These are phyloP conservation scores for Mnemiopsis leidyi DNA, from an alignment of 37 sponge, comb jelly and placozoan species.

Conservation along the genomic window DNA sequence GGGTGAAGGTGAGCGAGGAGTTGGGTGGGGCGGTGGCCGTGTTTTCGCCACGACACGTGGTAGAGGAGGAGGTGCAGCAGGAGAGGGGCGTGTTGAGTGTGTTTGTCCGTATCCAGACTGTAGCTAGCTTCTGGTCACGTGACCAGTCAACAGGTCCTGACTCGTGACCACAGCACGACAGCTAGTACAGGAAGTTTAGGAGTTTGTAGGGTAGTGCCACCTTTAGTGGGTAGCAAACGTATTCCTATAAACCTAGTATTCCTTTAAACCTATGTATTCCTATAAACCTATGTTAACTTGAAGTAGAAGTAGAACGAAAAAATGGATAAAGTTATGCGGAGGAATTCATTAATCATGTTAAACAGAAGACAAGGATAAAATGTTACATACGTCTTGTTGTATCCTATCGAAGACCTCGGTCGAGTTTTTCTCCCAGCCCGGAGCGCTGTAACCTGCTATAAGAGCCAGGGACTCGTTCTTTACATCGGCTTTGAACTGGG, in stretches of 20 bases:
- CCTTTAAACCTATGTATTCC: too few species aligned
- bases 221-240: too few species aligned
- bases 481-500: background rate
- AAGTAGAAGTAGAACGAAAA: too few species aligned
- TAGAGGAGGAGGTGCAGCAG: background rate
- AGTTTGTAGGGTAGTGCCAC: too few species aligned
- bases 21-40: background rate
- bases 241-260: too few species aligned
- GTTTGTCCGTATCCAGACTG: background rate
- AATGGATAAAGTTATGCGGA: too few species aligned
- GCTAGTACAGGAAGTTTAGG: background rate
- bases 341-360: too few species aligned
- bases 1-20: background rate
- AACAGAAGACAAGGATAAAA: too few species aligned
- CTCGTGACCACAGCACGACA: background rate
- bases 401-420: slow-evolving; percentile 25
- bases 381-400: background rate
- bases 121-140: background rate
- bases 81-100: background rate
- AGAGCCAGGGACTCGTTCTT: background rate
- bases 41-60: background rate
- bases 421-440: slow-evolving; percentile 9
- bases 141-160: background rate
- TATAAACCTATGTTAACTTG: too few species aligned
- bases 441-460: slow-evolving; percentile 1